These are phyloP conservation scores for Emydura subglobosa DNA, from an alignment of 2,113 vertebrate species.

Conservation along the genomic window DNA sequence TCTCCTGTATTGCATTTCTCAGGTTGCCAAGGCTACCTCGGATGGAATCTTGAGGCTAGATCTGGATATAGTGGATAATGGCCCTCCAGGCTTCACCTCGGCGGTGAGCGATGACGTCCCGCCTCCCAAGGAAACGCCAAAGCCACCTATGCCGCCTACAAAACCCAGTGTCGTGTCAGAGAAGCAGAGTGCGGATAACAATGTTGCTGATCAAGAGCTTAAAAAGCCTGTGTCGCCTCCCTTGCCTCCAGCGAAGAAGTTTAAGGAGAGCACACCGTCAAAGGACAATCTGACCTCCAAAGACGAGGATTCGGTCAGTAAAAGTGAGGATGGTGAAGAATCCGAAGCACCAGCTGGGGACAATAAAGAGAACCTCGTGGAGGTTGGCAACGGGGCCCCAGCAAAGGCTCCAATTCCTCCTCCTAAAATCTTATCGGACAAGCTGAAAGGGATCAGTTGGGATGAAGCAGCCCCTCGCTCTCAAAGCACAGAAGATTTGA, in stretches of 20 bases:
- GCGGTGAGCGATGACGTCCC: slow-evolving; percentile 20
- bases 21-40: slow-evolving; percentile 88
- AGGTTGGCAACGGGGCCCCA: slow-evolving; percentile 58
- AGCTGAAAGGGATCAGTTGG: slow-evolving; percentile 79
- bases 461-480: slow-evolving; percentile 59
- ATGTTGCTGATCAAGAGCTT: slow-evolving; percentile 30
- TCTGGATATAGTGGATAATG: slow-evolving; percentile 81
- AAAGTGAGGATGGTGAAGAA: neutral
- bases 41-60: slow-evolving; percentile 90
- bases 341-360: slow-evolving; percentile 21
- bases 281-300: slow-evolving; percentile 57
- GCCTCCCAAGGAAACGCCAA: slow-evolving; percentile 70
- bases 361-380: slow-evolving; percentile 39
- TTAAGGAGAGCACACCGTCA: slow-evolving; percentile 74
- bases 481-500: slow-evolving; percentile 14
- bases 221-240: slow-evolving; percentile 57
- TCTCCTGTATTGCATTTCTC: neutral
- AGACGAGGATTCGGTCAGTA: slow-evolving; percentile 44
- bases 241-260: slow-evolving; percentile 73
- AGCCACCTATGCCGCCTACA: slow-evolving; percentile 74
- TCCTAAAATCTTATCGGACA: slow-evolving; percentile 67
- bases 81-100: slow-evolving; percentile 72
- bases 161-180: slow-evolving; percentile 68
- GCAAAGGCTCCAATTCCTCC: slow-evolving; percentile 71
- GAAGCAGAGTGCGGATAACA: slow-evolving; percentile 51